phyloP scores from a whole-genome alignment of 2,888 invertebrate genomes.

The Drosophila mayaguana region DNA sequence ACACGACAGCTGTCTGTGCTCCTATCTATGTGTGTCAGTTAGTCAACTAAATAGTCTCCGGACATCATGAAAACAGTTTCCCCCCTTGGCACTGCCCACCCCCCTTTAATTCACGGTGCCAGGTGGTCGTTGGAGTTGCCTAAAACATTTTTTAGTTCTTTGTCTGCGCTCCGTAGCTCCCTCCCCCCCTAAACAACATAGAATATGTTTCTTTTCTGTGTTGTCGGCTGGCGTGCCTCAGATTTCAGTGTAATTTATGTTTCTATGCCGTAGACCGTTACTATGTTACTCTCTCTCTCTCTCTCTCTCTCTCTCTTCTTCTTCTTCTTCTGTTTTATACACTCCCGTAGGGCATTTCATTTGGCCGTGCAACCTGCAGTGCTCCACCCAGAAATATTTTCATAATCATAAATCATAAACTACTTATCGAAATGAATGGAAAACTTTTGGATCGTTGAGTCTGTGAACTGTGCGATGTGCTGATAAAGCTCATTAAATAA shows the following conservation, averaged over 20 bases:
- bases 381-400: constrained; percentile 15
- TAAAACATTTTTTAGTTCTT: constrained; percentile 62
- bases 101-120: constrained; percentile 30
- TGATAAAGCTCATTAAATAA: background rate
- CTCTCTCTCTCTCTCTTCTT: background rate
- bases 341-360: constrained; percentile 24
- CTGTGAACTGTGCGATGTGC: background rate
- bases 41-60: constrained; percentile 54
- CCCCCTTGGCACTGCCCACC: constrained; percentile 6
- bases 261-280: constrained; percentile 54
- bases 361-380: constrained; percentile 37
- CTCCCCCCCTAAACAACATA: background rate
- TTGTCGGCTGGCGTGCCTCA: constrained; percentile 44
- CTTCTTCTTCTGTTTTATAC: constrained; percentile 3
- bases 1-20: constrained; percentile 14
- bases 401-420: constrained; percentile 50
- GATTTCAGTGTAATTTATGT: constrained; percentile 72
- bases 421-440: constrained; percentile 25
- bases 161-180: constrained; percentile 14
- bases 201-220: constrained; percentile 26
- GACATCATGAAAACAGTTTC: constrained; percentile 43
- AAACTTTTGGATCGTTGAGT: constrained; percentile 26
- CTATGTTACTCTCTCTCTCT: constrained; percentile 2
- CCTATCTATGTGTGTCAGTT: constrained; percentile 70
- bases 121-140: constrained; percentile 56